Conservation (phyloP, 2,113 vertebrate species). For the Melanerpes aurifrons region DNA sequence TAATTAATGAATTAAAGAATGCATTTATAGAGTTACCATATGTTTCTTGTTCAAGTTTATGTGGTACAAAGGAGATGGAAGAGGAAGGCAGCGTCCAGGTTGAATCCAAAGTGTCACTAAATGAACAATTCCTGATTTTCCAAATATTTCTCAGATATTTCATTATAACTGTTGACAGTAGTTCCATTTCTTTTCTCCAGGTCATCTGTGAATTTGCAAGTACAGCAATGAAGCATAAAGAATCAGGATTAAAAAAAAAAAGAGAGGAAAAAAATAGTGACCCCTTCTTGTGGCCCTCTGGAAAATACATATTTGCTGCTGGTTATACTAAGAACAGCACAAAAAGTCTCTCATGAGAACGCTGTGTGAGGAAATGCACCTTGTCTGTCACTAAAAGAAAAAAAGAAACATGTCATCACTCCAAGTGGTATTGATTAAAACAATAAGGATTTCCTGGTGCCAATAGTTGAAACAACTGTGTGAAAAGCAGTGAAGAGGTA, state of each 20-base stretch:
- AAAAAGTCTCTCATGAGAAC: constrained; percentile 87
- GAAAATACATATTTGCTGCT: constrained; percentile 17
- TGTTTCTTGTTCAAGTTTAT: not conserved
- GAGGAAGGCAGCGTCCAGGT: not conserved
- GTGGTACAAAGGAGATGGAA: not conserved
- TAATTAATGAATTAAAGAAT: not conserved
- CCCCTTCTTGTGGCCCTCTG: constrained; percentile 21
- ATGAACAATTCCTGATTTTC: not conserved
- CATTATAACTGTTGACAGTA: not conserved
- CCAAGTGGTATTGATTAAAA: constrained; percentile 74
- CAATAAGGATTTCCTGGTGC: constrained; percentile 91
- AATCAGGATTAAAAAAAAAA: constrained; percentile 44
- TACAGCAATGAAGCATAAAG: constrained; percentile 55
- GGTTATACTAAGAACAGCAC: not conserved
- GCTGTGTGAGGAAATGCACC: constrained; percentile 84
- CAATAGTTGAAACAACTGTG: constrained; percentile 80
- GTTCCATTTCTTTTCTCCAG: constrained; percentile 20
- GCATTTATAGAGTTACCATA: not conserved
- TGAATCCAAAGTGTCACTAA: constrained; percentile 19
- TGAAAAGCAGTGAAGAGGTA: constrained; percentile 72
- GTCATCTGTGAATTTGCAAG: constrained; percentile 37
- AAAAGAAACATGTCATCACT: constrained; percentile 71
- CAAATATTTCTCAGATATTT: constrained; percentile 28
- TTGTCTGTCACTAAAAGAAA: constrained; percentile 80
- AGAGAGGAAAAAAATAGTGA: constrained; percentile 30